Evolutionary conservation across 2,888 invertebrate genomes (phyloP), one percentile per base, ranked within the genome.

Genomic region (Belgica antarctica): DNA sequence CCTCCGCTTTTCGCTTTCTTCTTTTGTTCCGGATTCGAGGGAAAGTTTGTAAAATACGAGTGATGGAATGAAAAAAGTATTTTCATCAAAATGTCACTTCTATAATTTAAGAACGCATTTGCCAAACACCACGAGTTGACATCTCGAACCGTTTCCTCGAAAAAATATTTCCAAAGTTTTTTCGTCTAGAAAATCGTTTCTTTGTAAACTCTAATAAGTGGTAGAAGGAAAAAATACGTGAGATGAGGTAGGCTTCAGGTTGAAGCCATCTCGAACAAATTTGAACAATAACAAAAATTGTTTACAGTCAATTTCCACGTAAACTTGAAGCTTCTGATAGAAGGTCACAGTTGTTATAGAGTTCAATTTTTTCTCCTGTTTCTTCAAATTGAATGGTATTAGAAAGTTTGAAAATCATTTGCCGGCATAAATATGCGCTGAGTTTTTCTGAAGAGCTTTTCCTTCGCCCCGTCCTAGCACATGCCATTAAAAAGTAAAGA

Each of bases 61-160:
- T 65, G 65, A 65, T 65, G 47, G 65, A 46, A 65, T n/a, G 65
- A 57, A n/a, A 52, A 47, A 66, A 66, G 66, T 27, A 68, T 57
- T 68, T 68, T 68, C 68, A 68, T 68, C 68, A 68, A 68, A 68
- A 68, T 68, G 68, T 68, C 68, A 68, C 68, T 68, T 68, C 31
- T 68, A 57, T 17, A 68, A 52, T 68, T 68, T 57, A 68, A 65
- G 25, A 25, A 65, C 28, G 66, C 52, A 52, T 52, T 52, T 52
- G 66, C 47, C 19, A n/a, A 17, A 7, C 46, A 46, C 12, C 7
- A 7, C 4, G 17, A 46, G 15, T 46, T 46, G 8, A 7, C 5
- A 46, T n/a, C 59, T 24, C 59, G 7, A 59, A 59, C 25, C 25
- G 17, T 19, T 59, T 7, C 59, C 22, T 52, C 19, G 22, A 2